These are phyloP conservation scores for Cephus pygmeus DNA, from an alignment of 2,888 invertebrate genomes.

Conservation along the genomic window DNA sequence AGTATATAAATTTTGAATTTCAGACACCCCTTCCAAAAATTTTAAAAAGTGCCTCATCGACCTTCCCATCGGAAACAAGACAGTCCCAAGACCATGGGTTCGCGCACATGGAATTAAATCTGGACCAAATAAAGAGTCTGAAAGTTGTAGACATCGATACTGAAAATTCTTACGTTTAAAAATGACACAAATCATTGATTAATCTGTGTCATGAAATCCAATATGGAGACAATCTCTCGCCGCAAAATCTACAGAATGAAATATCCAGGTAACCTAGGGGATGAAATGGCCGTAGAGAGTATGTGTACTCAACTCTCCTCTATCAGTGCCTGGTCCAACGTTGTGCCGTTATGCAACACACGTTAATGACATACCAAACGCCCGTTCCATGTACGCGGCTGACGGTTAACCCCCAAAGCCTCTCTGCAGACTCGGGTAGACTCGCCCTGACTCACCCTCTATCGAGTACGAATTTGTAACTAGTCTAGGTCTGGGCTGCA, in stretches of 20 bases:
- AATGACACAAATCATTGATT: neutral
- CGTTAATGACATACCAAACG: constrained; percentile 32
- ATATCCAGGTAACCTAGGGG: neutral
- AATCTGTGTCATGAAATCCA: neutral
- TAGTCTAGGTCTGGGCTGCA: neutral
- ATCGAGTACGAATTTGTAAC: neutral
- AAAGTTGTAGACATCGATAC: constrained; percentile 28
- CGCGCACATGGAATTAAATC: constrained; percentile 32
- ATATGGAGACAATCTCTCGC: neutral
- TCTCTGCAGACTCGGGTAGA: constrained; percentile 1
- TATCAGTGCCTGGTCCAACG: neutral
- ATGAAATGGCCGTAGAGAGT: neutral
- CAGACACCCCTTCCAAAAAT: constrained; percentile 23
- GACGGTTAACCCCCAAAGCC: constrained; percentile 36
- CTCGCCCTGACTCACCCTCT: neutral
- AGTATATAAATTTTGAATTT: neutral
- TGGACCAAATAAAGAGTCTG: constrained; percentile 35
- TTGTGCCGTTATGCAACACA: constrained; percentile 1
- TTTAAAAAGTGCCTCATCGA: constrained; percentile 11
- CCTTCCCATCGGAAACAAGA: constrained; percentile 5
- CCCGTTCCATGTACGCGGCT: constrained; percentile 37
- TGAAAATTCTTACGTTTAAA: neutral
- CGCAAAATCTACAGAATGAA: neutral
- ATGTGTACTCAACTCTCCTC: neutral
- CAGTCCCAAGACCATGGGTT: constrained; percentile 30